These are phyloP conservation scores for Drosophila ohnishii DNA, from an alignment of 1,140 invertebrate genomes.

Conservation along the genomic window DNA sequence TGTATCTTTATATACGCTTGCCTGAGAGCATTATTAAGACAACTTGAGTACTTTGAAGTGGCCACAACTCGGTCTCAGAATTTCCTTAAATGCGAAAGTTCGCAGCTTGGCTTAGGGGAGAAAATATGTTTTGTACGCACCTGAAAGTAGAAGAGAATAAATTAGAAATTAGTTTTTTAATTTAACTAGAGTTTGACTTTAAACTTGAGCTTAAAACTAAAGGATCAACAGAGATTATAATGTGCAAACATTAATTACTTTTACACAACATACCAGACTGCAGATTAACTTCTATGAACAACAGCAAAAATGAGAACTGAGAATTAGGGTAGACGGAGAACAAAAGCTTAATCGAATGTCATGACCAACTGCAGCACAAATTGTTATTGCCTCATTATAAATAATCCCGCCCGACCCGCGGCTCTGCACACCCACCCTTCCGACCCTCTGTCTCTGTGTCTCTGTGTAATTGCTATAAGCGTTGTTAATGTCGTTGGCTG, in stretches of 20 bases:
- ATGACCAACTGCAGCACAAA: slow-evolving; percentile 63
- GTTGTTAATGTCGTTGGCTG: slow-evolving; percentile 62
- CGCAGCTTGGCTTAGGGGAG: background rate
- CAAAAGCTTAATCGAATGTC: slow-evolving; percentile 69
- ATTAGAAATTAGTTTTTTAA: background rate
- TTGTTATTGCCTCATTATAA: slow-evolving; percentile 76
- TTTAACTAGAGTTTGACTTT: background rate
- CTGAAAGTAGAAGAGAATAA: slow-evolving; percentile 20
- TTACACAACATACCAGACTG: slow-evolving; percentile 6
- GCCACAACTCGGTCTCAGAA: background rate
- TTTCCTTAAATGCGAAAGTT: background rate
- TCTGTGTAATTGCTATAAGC: slow-evolving; percentile 66
- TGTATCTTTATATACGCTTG: slow-evolving; percentile 11
- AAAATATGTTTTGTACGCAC: slow-evolving; percentile 10
- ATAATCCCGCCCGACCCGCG: slow-evolving; percentile 54
- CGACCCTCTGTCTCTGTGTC: slow-evolving; percentile 7
- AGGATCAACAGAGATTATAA: background rate
- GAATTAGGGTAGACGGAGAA: background rate
- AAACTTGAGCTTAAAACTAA: background rate
- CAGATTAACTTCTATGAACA: slow-evolving; percentile 24
- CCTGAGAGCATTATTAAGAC: slow-evolving; percentile 23
- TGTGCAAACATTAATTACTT: slow-evolving; percentile 18
- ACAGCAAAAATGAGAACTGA: background rate
- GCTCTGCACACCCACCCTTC: slow-evolving; percentile 8
- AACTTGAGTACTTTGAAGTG: slow-evolving; percentile 33